Conservation (phyloP, 2,888 invertebrate species). For the Allygus modestus region DNA sequence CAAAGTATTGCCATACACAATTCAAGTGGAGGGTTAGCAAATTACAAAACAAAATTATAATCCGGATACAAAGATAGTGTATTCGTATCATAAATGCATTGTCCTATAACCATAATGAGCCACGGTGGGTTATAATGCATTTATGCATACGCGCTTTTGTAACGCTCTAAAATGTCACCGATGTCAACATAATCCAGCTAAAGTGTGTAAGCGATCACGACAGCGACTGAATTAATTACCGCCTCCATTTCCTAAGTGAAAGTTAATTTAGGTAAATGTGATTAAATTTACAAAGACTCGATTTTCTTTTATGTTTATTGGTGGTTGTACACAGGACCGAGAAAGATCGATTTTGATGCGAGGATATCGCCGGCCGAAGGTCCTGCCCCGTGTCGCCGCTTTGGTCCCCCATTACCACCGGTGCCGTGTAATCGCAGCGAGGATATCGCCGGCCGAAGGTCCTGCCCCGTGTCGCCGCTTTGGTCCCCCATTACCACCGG, state of each 20-base stretch:
- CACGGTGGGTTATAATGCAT: no score
- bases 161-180: not conserved
- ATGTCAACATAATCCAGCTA: not conserved
- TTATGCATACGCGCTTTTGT: not conserved
- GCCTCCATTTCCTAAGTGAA: constrained; percentile 10
- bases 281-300: not conserved
- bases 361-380: not conserved
- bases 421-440: constrained; percentile 1
- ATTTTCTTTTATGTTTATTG: not conserved
- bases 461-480: not conserved
- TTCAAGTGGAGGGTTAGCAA: no score
- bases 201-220: not conserved
- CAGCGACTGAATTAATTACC: constrained; percentile 1
- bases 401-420: not conserved
- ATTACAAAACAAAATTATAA: no score
- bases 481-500: not conserved
- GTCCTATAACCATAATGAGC: no score
- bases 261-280: not conserved
- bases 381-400: not conserved
- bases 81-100: no score
- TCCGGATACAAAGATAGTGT: no score
- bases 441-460: not conserved
- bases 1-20: no score
- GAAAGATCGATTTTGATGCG: not conserved
- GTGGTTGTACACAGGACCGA: not conserved